Evolutionary conservation across 2,888 invertebrate species (phyloP).

Genomic region (Meloe dianella): DNA sequence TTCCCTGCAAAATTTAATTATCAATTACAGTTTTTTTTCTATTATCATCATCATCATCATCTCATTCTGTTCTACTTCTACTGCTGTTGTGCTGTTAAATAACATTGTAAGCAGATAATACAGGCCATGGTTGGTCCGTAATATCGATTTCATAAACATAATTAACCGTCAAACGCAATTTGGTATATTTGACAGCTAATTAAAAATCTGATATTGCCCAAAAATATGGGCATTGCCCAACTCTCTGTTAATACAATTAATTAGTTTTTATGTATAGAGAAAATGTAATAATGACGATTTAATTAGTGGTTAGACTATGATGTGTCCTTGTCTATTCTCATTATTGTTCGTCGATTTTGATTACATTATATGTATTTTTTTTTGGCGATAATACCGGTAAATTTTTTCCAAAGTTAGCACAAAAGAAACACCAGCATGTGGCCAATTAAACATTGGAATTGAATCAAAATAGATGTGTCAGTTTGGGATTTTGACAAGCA

Average conservation of each 20-base stretch:
- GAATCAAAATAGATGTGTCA: slow-evolving; percentile 28
- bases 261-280: slow-evolving; percentile 44
- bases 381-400: slow-evolving; percentile 11
- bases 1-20: slow-evolving; percentile 45
- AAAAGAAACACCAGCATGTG: slow-evolving; percentile 23
- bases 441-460: slow-evolving; percentile 31
- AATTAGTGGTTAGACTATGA: slow-evolving; percentile 23
- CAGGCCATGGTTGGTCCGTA: slow-evolving; percentile 28
- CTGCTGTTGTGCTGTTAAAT: slow-evolving; percentile 34
- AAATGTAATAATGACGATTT: slow-evolving; percentile 29
- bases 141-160: slow-evolving; percentile 53
- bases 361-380: slow-evolving; percentile 21
- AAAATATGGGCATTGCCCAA: slow-evolving; percentile 49
- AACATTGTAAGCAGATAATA: slow-evolving; percentile 43
- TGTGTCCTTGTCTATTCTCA: slow-evolving; percentile 19
- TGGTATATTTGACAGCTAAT: slow-evolving; percentile 58
- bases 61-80: neutral
- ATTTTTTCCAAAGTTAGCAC: neutral
- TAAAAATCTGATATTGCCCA: slow-evolving; percentile 55
- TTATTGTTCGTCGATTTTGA: slow-evolving; percentile 22
- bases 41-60: neutral
- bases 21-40: slow-evolving; percentile 33
- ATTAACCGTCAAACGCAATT: slow-evolving; percentile 57
- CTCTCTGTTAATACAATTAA: slow-evolving; percentile 47
- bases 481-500: slow-evolving; percentile 27